Evolutionary conservation across 2,797 vertebrate species (phyloP).

Genomic region (Arctocebus calabarensis): DNA sequence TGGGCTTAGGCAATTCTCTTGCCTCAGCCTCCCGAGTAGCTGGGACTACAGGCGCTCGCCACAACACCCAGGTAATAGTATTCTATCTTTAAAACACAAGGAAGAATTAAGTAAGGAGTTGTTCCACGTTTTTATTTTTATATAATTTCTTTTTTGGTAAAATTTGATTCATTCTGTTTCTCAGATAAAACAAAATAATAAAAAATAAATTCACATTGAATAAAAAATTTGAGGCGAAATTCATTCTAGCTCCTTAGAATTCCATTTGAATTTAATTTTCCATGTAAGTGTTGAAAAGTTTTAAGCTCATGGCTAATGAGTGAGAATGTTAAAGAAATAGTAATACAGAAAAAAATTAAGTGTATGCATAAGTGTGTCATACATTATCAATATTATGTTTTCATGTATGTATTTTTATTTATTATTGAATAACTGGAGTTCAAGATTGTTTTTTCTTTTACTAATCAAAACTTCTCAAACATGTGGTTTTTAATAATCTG

Average conservation of each 20-base stretch:
- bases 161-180: neutral
- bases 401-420: neutral
- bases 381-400: neutral
- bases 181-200: neutral
- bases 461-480: neutral
- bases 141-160: neutral
- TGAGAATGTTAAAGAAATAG: neutral
- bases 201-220: neutral
- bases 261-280: neutral
- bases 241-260: neutral
- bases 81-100: neutral
- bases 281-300: neutral
- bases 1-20: too few species aligned
- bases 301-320: neutral
- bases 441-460: neutral
- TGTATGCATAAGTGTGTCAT: neutral
- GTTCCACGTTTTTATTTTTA: neutral
- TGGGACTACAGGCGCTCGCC: too few species aligned
- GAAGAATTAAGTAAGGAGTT: neutral
- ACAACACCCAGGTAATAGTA: neutral
- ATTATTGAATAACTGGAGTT: neutral
- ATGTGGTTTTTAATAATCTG: neutral
- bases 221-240: neutral
- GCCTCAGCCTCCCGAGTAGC: too few species aligned
- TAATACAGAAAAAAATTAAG: neutral